These are phyloP conservation scores for Eudemis profundana DNA, from an alignment of 2,888 invertebrate species.

Conservation along the genomic window DNA sequence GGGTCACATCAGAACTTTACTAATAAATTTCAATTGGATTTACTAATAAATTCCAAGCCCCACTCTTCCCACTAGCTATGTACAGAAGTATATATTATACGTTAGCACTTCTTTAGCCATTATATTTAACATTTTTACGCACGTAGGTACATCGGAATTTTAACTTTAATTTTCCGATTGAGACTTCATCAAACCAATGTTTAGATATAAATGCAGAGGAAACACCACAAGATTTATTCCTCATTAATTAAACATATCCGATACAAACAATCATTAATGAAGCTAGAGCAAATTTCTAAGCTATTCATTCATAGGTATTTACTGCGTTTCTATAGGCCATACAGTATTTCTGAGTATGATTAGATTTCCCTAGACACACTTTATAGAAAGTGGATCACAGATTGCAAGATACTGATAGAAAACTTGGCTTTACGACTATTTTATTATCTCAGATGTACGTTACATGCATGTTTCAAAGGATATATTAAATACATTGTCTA, in stretches of 20 bases:
- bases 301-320: slow-evolving; percentile 3
- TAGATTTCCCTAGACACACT: slow-evolving; percentile 15
- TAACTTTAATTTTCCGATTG: not conserved
- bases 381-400: slow-evolving; percentile 1
- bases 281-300: not conserved
- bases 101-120: no score
- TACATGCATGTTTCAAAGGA: no score
- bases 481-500: no score
- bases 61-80: no score
- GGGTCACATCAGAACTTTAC: no score
- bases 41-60: no score
- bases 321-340: slow-evolving; percentile 12
- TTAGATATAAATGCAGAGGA: slow-evolving; percentile 11
- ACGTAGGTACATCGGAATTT: no score
- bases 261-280: not conserved
- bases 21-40: no score
- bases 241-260: not conserved
- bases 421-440: no score
- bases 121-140: no score
- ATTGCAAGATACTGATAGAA: not conserved
- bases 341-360: slow-evolving; percentile 5
- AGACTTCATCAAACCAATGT: slow-evolving; percentile 6
- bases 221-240: slow-evolving; percentile 23
- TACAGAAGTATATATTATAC: no score
- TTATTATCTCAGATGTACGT: no score